These are phyloP conservation scores for Coendou prehensilis DNA, from an alignment of 2,797 vertebrate genomes.

Conservation along the genomic window DNA sequence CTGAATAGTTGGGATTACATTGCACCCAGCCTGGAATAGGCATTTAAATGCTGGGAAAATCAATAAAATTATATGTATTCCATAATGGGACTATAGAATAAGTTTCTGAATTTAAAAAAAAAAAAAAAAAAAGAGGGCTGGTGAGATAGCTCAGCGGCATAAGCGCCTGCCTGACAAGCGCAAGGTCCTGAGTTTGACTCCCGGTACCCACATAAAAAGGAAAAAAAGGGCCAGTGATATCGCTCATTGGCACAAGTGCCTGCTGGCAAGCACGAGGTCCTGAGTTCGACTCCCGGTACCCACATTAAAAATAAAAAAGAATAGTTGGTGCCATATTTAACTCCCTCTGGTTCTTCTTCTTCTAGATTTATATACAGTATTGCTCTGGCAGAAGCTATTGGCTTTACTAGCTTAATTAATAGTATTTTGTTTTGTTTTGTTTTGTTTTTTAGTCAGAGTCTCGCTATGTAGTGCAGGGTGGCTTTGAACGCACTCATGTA, in stretches of 20 bases:
- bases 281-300: no score
- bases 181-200: no score
- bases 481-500: background rate
- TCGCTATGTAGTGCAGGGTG: no score
- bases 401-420: slow-evolving; percentile 9
- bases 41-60: slow-evolving; percentile 24
- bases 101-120: background rate
- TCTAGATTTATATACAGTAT: background rate
- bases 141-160: no score
- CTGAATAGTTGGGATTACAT: background rate
- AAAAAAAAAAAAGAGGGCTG: background rate
- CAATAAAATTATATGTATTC: background rate
- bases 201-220: no score
- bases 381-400: background rate
- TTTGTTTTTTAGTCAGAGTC: no score
- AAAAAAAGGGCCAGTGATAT: no score
- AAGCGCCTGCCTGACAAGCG: no score
- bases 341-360: background rate
- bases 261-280: no score
- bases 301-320: background rate
- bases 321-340: background rate
- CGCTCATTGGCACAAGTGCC: no score
- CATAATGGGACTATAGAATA: background rate
- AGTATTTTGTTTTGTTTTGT: background rate
- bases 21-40: background rate